Evolutionary conservation across 64 coral and sea anemone species (phyloP), one percentile per base, ranked within the genome.

Genomic region (Trachythela sp.): DNA sequence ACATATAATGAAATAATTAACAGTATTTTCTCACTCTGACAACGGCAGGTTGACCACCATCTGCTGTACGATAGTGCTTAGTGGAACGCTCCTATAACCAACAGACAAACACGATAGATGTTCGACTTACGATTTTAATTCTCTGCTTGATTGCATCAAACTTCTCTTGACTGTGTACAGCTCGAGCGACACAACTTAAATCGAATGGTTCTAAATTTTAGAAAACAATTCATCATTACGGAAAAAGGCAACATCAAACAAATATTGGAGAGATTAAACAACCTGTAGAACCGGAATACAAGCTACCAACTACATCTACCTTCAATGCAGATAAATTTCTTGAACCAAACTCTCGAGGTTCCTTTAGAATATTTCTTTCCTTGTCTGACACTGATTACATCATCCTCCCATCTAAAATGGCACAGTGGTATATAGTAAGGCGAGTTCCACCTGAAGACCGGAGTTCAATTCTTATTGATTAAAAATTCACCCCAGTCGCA

Each of bases 311-410:
- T n/a, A 45, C 42, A 6, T 6, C 11, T 40, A 80, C 75, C 75
- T 80, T 80, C 75, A 36, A 80, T 80, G 34, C 75, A 80, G 20
- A 80, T 80, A 80, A 80, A 80, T 80, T 80, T 80, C 20, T 80
- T 80, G 34, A 14, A 22, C 75, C 75, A 80, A 80, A 40, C 38
- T 36, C 75, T 80, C 8, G 75, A 80, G 8, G 32, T 40, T 35
- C 34, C 75, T 37, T 40, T 80, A 1, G 75, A 29, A 40, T 80
- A 80, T 80, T 80, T 80, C 0, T 37, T 80, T 15, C 75, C 75
- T 22, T 80, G 75, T 17, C 75, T 36, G 6, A 80, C 75, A 11
- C 75, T 80, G 33, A 80, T 80, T 9, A 80, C 75, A 37, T 80
- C 75, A 80, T 80, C 31, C 8, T 80, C 34, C 75, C 75, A 80